A percentile compares a stretch with the other conserved stretches of the same genome.
These are phyloP conservation scores for Plagodis pulveraria DNA, from an alignment of 2,888 invertebrate species.

Conservation along the genomic window DNA sequence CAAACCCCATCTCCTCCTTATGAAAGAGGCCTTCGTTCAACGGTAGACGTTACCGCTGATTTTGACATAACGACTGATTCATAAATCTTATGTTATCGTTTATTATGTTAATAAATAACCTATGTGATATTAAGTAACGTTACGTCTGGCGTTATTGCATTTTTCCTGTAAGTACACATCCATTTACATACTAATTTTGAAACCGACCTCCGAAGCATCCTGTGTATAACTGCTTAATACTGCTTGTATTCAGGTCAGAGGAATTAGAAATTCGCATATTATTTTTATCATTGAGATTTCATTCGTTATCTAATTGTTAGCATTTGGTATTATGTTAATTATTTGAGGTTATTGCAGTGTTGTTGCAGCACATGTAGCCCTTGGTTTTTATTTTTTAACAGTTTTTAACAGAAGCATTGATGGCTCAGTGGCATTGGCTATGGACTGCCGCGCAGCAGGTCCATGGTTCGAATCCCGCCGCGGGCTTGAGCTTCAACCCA, in stretches of 20 bases:
- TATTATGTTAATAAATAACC: background rate
- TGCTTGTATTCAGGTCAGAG: constrained; percentile 20
- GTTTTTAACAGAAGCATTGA: no score
- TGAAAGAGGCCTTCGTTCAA: no score
- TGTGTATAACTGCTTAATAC: constrained; percentile 17
- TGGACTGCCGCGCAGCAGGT: no score
- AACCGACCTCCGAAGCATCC: constrained; percentile 41
- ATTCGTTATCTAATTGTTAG: constrained; percentile 25
- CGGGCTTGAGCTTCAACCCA: no score
- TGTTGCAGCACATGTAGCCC: background rate
- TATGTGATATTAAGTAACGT: constrained; percentile 24
- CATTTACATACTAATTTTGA: constrained; percentile 29
- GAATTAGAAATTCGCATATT: constrained; percentile 35
- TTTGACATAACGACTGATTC: no score
- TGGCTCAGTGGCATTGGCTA: no score
- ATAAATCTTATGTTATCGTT: no score
- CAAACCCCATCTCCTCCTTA: no score
- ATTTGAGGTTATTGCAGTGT: background rate
- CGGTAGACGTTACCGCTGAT: no score
- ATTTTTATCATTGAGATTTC: constrained; percentile 31
- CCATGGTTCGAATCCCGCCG: no score
- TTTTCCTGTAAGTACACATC: constrained; percentile 39
- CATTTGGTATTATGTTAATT: constrained; percentile 6
- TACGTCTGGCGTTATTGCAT: constrained; percentile 38
- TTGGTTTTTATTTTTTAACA: background rate